Conservation (phyloP, 1,140 invertebrate genomes). For the Anthonomus grandis region DNA sequence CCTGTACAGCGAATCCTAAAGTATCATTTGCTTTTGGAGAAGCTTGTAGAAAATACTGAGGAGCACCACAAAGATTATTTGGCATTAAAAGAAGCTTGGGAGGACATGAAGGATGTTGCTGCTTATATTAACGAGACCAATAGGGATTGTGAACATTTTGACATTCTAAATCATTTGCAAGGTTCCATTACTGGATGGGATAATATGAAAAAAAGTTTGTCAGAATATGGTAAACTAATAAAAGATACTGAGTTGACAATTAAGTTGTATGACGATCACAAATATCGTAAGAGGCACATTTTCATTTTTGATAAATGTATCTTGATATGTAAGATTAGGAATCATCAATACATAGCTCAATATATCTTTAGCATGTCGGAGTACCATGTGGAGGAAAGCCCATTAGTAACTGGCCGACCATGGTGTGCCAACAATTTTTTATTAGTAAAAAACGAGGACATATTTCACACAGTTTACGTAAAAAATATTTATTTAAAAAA, state of each 20-base stretch:
- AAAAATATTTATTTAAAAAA: slow-evolving; percentile 82
- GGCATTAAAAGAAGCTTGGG: slow-evolving; percentile 79
- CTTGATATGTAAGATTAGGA: slow-evolving; percentile 87
- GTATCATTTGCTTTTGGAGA: slow-evolving; percentile 91
- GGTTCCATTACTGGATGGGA: slow-evolving; percentile 75
- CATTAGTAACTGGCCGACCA: slow-evolving; percentile 62
- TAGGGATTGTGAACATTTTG: slow-evolving; percentile 87
- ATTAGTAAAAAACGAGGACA: slow-evolving; percentile 76
- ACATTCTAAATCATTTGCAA: slow-evolving; percentile 85
- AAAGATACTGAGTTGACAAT: slow-evolving; percentile 93
- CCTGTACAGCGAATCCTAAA: slow-evolving; percentile 98
- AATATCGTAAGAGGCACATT: slow-evolving; percentile 80
- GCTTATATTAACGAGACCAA: slow-evolving; percentile 99
- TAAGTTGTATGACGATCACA: slow-evolving; percentile 84
- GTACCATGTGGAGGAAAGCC: slow-evolving; percentile 81
- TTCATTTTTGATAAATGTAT: slow-evolving; percentile 97
- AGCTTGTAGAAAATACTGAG: slow-evolving; percentile 88
- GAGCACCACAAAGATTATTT: slow-evolving; percentile 79
- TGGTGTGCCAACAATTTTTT: slow-evolving; percentile 80
- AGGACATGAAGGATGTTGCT: slow-evolving; percentile 95
- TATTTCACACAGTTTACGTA: slow-evolving; percentile 86
- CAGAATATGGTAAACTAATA: slow-evolving; percentile 85
- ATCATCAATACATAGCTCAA: slow-evolving; percentile 89
- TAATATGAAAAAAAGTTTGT: slow-evolving; percentile 48
- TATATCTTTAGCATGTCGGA: slow-evolving; percentile 82